Evolutionary conservation across 1,140 invertebrate genomes (phyloP), one percentile per base, ranked within the genome.

Genomic region (Drosophila subobscura): DNA sequence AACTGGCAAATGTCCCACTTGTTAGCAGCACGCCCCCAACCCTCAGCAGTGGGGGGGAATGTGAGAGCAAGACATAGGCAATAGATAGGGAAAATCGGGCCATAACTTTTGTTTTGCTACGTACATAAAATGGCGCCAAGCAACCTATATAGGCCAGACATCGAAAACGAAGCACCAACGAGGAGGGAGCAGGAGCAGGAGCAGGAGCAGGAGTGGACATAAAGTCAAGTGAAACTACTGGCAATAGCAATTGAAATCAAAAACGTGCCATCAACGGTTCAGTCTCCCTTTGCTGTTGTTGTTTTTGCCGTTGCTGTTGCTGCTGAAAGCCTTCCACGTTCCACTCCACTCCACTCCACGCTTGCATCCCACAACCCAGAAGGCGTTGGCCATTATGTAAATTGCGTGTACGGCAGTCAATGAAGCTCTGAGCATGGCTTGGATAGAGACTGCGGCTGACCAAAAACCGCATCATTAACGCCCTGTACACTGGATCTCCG

Each of bases 21-120:
- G 81, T 85, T 85, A 85, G 77, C 84, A 85, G 68, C 59, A 60
- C 49, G 60, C 55, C 68, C 52, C 72, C 60, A 14, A 41, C 55
- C 52, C 40, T 8, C 16, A 22, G 53, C 27, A 67, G 44, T 59
- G 57, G 77, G 57, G 33, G 64, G 8, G 58, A 55, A 49, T 25
- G 59, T 45, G 37, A 27, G 33, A 37, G 33, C 1, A 37, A 37
- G 63, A 68, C 65, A 68, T 68, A 55, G 65, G 65, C 65, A 51
- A 68, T 68, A 68, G 65, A 68, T 68, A 68, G 63, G 76, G 46
- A 85, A 80, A 85, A 85, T 85, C 84, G 81, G 77, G 81, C 81
- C 81, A 85, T 85, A 85, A 85, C 81, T 85, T 85, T 85, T 85
- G 81, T 85, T 85, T 85, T 85, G 81, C 81, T 80, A 86, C 81